Evolutionary conservation across 35 echinoderm and acorn worm species (phyloP).

Genomic region (Heliocidaris tuberculata): DNA sequence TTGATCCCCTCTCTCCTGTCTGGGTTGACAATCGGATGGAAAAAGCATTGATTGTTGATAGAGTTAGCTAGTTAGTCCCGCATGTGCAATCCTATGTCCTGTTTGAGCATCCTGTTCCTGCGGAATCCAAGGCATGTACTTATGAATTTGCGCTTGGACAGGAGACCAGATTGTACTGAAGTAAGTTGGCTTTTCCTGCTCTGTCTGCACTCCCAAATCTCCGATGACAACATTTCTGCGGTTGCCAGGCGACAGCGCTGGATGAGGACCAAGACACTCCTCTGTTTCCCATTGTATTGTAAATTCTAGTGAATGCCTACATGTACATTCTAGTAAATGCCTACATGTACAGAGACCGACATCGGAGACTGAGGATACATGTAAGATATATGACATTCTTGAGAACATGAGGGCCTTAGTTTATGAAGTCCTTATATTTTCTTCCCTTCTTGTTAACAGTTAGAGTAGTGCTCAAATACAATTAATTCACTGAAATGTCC

Average conservation of each 20-base stretch:
- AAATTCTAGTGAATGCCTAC: neutral
- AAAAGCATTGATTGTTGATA: neutral
- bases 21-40: neutral
- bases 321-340: neutral
- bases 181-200: constrained; percentile 36
- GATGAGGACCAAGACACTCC: neutral
- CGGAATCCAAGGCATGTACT: constrained; percentile 7
- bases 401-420: neutral
- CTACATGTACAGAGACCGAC: neutral
- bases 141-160: neutral
- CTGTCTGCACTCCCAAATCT: constrained; percentile 17
- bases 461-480: too few species aligned
- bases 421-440: too few species aligned
- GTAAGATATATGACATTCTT: neutral
- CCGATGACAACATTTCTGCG: constrained; percentile 19
- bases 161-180: constrained; percentile 6
- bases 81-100: neutral
- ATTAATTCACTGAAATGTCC: too few species aligned
- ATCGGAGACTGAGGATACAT: neutral
- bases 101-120: constrained; percentile 8
- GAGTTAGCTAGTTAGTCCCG: constrained; percentile 14
- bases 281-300: neutral
- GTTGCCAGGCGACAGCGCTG: neutral
- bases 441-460: too few species aligned
- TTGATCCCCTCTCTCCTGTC: neutral